Evolutionary conservation across 2,113 vertebrate species (phyloP).

Genomic region (Ovis aries): ARS-UI_Ramb_v3.0 NC_056054.1:61920001-61920500

Average conservation of each 20-base stretch:
- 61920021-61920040: neutral
- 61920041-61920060: neutral
- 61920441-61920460: neutral
- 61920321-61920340: neutral
- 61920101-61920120: neutral
- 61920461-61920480: neutral
- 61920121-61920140: constrained; percentile 7
- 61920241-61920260: neutral
- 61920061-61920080: neutral
- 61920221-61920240: neutral
- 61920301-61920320: neutral
- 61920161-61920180: neutral
- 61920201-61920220: neutral
- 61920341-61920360: neutral
- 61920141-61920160: neutral
- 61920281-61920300: neutral
- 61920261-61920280: neutral
- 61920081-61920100: neutral
- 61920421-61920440: neutral
- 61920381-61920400: neutral
- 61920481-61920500: neutral
- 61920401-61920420: neutral
- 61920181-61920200: neutral
- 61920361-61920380: neutral
- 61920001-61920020: neutral